A percentile compares a stretch with the other conserved stretches of the same genome.
Evolutionary conservation across 2,113 vertebrate species (phyloP).

Genomic region (Pao palembangensis): DNA sequence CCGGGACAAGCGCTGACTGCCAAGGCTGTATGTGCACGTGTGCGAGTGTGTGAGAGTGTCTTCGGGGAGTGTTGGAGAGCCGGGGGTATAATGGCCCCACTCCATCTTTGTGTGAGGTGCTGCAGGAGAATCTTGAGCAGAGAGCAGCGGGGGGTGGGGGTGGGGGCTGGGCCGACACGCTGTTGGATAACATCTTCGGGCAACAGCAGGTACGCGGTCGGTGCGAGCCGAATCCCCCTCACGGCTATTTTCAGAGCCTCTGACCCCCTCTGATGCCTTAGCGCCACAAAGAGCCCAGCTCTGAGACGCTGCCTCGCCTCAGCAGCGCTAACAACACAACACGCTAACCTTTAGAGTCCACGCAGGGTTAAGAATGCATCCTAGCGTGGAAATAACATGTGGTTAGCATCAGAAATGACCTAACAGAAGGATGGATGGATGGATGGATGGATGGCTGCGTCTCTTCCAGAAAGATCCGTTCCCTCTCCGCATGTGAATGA

Average conservation of each 20-base stretch:
- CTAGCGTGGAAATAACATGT: too few relatives aligned
- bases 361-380: too few relatives aligned
- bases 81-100: slow-evolving; percentile 57
- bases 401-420: too few relatives aligned
- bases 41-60: too few relatives aligned
- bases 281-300: too few relatives aligned
- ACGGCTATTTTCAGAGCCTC: slow-evolving; percentile 55
- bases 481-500: slow-evolving; percentile 39
- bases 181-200: slow-evolving; percentile 49
- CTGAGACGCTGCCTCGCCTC: too few relatives aligned
- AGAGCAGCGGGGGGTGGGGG: slow-evolving; percentile 23
- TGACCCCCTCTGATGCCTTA: too few relatives aligned
- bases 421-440: too few relatives aligned
- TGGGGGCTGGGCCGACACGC: slow-evolving; percentile 10
- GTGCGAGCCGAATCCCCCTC: slow-evolving; percentile 38
- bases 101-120: slow-evolving; percentile 65
- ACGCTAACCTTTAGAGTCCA: too few relatives aligned
- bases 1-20: too few relatives aligned
- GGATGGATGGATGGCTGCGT: slow-evolving; percentile 33
- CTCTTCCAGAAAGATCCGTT: slow-evolving; percentile 51
- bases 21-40: too few relatives aligned
- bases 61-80: slow-evolving; percentile 49
- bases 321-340: too few relatives aligned
- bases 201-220: slow-evolving; percentile 59
- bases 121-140: slow-evolving; percentile 50